Evolutionary conservation across 2,113 vertebrate genomes (phyloP).

Genomic region (cattle (Bos taurus)): ARS-UCD2.0 NC_037336.1:102457501-102458000

Average conservation of each 20-base stretch:
- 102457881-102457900: rapidly evolving
- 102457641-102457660: background rate
- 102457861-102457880: background rate
- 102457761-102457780: background rate
- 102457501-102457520: conserved; percentile 91
- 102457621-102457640: rapidly evolving
- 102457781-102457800: rapidly evolving
- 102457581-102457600: background rate
- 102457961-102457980: background rate
- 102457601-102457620: rapidly evolving
- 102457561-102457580: conserved; percentile 86
- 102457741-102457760: rapidly evolving
- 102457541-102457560: conserved; percentile 88
- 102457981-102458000: rapidly evolving
- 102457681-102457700: background rate
- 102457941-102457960: rapidly evolving
- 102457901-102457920: rapidly evolving
- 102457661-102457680: rapidly evolving
- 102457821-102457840: background rate
- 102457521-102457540: conserved; percentile 83
- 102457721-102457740: rapidly evolving
- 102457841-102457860: too few relatives aligned
- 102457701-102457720: background rate
- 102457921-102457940: background rate
- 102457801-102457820: too few relatives aligned